Percentiles rank a stretch among this genome's conserved stretches.
These are phyloP conservation scores for Trissoscelio sp. DNA, from an alignment of 2,888 invertebrate genomes.

Conservation along the genomic window DNA sequence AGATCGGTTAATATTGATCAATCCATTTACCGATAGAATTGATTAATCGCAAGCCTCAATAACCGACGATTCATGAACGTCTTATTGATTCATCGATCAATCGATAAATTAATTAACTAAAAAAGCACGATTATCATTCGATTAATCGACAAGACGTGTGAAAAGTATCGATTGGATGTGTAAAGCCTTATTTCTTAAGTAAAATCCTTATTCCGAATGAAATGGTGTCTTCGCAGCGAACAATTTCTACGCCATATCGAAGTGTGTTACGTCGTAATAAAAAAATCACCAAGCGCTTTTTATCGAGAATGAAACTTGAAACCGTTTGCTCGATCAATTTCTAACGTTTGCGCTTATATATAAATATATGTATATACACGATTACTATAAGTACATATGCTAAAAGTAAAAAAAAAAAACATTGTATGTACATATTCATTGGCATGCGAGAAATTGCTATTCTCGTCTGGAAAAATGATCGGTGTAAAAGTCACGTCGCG, in stretches of 20 bases:
- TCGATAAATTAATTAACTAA: constrained; percentile 33
- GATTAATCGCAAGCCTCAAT: constrained; percentile 42
- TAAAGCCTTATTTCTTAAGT: constrained; percentile 28
- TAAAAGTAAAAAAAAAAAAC: constrained; percentile 71
- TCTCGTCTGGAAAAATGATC: constrained; percentile 69
- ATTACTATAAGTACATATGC: constrained; percentile 71
- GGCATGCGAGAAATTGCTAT: constrained; percentile 70
- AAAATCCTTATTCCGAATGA: constrained; percentile 19
- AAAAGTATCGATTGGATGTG: constrained; percentile 16
- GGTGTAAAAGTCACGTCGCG: constrained; percentile 61
- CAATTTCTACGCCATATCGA: constrained; percentile 40
- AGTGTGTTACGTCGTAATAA: constrained; percentile 43
- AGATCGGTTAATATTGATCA: constrained; percentile 44
- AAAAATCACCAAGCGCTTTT: constrained; percentile 57
- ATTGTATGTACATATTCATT: constrained; percentile 73
- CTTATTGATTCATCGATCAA: constrained; percentile 28
- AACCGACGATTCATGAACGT: constrained; percentile 28
- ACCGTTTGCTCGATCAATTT: constrained; percentile 57
- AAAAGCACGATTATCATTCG: constrained; percentile 12
- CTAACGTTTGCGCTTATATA: constrained; percentile 65
- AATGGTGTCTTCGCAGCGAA: constrained; percentile 15
- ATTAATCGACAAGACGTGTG: constrained; percentile 40
- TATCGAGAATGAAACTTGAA: constrained; percentile 58
- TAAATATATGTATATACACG: constrained; percentile 71
- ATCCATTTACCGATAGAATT: constrained; percentile 33